A percentile compares a stretch with the other conserved stretches of the same genome.
These are phyloP conservation scores for Biston stratarius DNA, from an alignment of 2,888 invertebrate genomes.

Conservation along the genomic window DNA sequence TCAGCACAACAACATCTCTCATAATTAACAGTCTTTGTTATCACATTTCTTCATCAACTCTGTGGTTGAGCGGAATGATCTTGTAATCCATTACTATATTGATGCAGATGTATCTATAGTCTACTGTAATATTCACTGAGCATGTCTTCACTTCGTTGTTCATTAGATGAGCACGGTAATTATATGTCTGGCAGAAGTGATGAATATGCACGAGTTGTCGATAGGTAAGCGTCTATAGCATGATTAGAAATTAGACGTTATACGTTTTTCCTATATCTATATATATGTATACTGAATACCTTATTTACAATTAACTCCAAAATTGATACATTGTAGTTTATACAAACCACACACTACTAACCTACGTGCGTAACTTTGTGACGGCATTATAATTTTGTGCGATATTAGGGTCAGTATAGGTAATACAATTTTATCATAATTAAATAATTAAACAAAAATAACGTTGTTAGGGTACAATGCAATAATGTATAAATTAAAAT, in stretches of 20 bases:
- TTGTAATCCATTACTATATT: slow-evolving; percentile 46
- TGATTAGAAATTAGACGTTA: slow-evolving; percentile 48
- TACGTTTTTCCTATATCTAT: neutral
- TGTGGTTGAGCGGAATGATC: slow-evolving; percentile 59
- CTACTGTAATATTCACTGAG: slow-evolving; percentile 56
- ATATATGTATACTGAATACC: slow-evolving; percentile 7
- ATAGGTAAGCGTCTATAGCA: slow-evolving; percentile 57
- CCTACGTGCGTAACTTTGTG: too few relatives aligned
- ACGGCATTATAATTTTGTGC: too few relatives aligned
- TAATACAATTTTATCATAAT: too few relatives aligned
- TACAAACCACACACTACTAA: too few relatives aligned
- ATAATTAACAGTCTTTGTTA: slow-evolving; percentile 57
- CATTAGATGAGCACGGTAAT: slow-evolving; percentile 62
- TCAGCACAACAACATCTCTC: slow-evolving; percentile 44
- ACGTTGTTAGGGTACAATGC: too few relatives aligned
- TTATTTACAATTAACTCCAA: neutral
- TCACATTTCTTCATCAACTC: slow-evolving; percentile 50
- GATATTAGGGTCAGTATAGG: too few relatives aligned
- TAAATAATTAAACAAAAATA: too few relatives aligned
- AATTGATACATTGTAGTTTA: neutral
- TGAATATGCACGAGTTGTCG: slow-evolving; percentile 63
- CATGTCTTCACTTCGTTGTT: slow-evolving; percentile 71
- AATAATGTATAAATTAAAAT: too few relatives aligned
- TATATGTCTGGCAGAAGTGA: slow-evolving; percentile 64
- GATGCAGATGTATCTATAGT: slow-evolving; percentile 52